Evolutionary conservation across 2,888 invertebrate genomes (phyloP).

Genomic region (Sarcophaga caerulescens): DNA sequence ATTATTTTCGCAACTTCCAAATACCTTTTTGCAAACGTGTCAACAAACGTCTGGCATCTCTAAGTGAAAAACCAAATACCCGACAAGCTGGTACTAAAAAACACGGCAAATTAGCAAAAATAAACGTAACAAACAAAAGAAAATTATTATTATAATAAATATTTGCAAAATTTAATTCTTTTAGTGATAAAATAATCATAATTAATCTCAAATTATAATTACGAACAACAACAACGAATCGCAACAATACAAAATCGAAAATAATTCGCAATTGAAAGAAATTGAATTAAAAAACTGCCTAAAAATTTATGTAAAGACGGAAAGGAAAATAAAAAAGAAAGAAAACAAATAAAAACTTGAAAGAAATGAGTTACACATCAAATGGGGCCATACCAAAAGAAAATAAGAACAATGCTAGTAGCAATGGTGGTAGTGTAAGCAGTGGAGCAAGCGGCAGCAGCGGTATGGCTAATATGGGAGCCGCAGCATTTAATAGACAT

Average conservation of each 20-base stretch:
- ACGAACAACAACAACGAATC: constrained; percentile 15
- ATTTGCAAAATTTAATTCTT: constrained; percentile 23
- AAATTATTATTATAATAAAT: constrained; percentile 24
- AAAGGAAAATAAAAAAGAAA: neutral
- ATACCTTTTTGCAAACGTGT: neutral
- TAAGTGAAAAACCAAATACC: neutral
- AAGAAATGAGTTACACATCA: constrained; percentile 34
- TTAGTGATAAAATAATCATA: neutral
- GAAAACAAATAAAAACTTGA: too few species aligned
- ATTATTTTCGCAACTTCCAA: too few species aligned
- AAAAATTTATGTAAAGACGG: neutral
- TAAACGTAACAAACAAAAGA: constrained; percentile 29
- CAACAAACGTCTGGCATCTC: neutral
- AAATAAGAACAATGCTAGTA: constrained; percentile 43
- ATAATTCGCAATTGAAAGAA: neutral
- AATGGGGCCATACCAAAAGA: constrained; percentile 67
- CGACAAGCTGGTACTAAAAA: neutral
- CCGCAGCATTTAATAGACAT: constrained; percentile 65
- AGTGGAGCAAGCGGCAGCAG: constrained; percentile 19
- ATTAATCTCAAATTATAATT: neutral
- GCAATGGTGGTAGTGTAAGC: constrained; percentile 27
- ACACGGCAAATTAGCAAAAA: constrained; percentile 11
- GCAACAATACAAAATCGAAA: neutral
- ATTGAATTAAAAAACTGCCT: constrained; percentile 19
- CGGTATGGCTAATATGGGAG: constrained; percentile 30